Base-by-base conservation (phyloP, 2,888 invertebrate species). In the Anaspis maculata region DNA sequence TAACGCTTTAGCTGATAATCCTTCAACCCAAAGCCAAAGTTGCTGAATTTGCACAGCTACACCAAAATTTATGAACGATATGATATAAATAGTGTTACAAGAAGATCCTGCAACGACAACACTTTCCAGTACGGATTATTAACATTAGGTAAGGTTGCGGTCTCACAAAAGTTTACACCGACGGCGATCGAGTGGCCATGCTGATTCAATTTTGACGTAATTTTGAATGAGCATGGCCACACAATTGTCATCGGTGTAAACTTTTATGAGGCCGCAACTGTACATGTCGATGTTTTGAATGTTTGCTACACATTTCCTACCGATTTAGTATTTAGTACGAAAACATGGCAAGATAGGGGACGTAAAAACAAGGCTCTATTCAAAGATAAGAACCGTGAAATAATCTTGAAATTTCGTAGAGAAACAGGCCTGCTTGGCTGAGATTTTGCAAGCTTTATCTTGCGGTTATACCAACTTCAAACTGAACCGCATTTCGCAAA, bases 1-100 rank as follows among this genome's bases (percentile, higher is more conserved):
- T 30, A 52, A 51, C 44, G 46, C 48, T 15, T 38, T 41, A 9
- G 45, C 49, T 13, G 15, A 34, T 4, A 49, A 45, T 13, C 40
- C 19, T n/a, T 48, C 49, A 12, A 49, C 49, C 19, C 43, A 41
- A 38, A 34, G 43, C 14, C n/a, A n/a, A n/a, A n/a, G n/a, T n/a
- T 56, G 54, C 30, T 48, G 44, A 26, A 40, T 49, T 23, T 53
- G 52, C 40, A 42, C 42, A 19, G 19, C 19, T 19, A 9, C 5
- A 19, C 19, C 19, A 19, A 19, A 19, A 19, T 5, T 6, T 19
- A 6, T 19, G 5, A 19, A 19, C 9, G n/a, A n/a, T n/a, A n/a
- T n/a, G 9, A 19, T 19, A 5, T 19, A 5, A 9, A 19, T 6
- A 19, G 19, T 5, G 19, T 19, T 5, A 19, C 5, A 9, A 19